Evolutionary conservation across 2,113 vertebrate genomes (phyloP), one percentile per base, ranked within the genome.

Genomic region (Platanista minor): DNA sequence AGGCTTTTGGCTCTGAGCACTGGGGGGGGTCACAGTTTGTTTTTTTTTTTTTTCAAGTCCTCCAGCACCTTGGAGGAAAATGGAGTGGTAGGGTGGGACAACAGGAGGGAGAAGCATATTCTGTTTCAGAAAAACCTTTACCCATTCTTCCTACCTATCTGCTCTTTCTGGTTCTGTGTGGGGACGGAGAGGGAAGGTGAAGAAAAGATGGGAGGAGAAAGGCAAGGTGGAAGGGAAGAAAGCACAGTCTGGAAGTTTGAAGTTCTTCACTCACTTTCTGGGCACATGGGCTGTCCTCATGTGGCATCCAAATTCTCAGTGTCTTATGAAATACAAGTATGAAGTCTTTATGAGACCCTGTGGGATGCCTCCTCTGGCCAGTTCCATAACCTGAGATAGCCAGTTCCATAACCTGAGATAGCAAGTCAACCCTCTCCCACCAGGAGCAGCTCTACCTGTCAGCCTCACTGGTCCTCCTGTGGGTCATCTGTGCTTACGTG

Each of bases 21-120:
- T 27, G 11, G 9, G 1, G 9, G 1, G 8, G 8, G 6, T 90
- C 57, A 39, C 11, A 17, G 3, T 84, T 69, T 88, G 17, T 62
- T 71, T 27, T 57, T 66, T 69, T 57, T 62, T 71, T 27, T 57
- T 66, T 69, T 57, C 52, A 61, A 61, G 25, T 59, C 13, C 17
- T 77, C 25, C 25, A 49, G 31, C 7, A 33, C 6, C 21, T 72
- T 27, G 46, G 33, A 66, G 2, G 39, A 36, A 64, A 67, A 27
- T 59, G 13, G 36, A 66, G 25, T 6, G 10, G 46, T 31, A 3
- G 0, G 3, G 29, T 41, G 33, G 3, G 36, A 8, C 57, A 67
- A 64, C 39, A 85, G 33, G 11, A 66, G 1, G 8, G 7, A 0
- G 8, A 5, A 0, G 2, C 36, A 27, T 5, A n/a, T 27, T 81